Evolutionary conservation across 2,797 vertebrate genomes (phyloP).

Genomic region (Molossus molossus): DNA sequence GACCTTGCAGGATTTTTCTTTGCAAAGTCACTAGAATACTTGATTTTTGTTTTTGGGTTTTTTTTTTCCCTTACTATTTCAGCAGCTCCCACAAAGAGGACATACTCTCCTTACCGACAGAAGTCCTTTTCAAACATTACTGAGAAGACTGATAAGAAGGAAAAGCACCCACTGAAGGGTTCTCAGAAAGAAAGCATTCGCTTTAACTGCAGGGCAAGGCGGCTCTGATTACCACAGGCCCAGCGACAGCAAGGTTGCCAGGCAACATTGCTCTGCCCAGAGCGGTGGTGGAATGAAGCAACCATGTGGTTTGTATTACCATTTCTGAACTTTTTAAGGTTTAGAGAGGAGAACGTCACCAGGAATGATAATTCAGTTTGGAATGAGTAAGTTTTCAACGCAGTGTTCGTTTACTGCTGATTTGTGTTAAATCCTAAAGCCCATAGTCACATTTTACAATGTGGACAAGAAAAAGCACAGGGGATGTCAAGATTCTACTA

Average conservation of each 20-base stretch:
- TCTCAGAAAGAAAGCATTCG: slow-evolving; percentile 86
- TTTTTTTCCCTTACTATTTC: slow-evolving; percentile 22
- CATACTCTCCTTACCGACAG: slow-evolving; percentile 62
- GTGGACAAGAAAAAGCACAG: slow-evolving; percentile 78
- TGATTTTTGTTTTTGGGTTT: not conserved
- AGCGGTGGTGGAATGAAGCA: slow-evolving; percentile 85
- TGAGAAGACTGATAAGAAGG: slow-evolving; percentile 81
- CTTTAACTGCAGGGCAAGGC: slow-evolving; percentile 83
- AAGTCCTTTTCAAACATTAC: slow-evolving; percentile 82
- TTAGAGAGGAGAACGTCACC: slow-evolving; percentile 88
- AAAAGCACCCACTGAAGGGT: slow-evolving; percentile 82
- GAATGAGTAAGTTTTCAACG: slow-evolving; percentile 87
- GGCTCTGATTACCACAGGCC: slow-evolving; percentile 80
- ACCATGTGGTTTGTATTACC: slow-evolving; percentile 90
- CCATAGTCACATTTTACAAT: slow-evolving; percentile 85
- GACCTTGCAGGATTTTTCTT: not conserved
- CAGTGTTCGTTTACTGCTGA: slow-evolving; percentile 80
- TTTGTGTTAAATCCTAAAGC: slow-evolving; percentile 87
- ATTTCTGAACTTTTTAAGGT: slow-evolving; percentile 87
- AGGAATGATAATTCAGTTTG: slow-evolving; percentile 85
- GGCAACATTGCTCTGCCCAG: slow-evolving; percentile 87
- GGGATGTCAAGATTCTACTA: slow-evolving; percentile 81
- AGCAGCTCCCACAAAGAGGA: slow-evolving; percentile 49
- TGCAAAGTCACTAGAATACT: slow-evolving; percentile 50
- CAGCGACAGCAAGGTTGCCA: slow-evolving; percentile 85